Percentiles rank a stretch among this genome's conserved stretches.
Evolutionary conservation across 2,113 vertebrate species (phyloP).

Genomic region (Calyptommatus sinebrachiatus): DNA sequence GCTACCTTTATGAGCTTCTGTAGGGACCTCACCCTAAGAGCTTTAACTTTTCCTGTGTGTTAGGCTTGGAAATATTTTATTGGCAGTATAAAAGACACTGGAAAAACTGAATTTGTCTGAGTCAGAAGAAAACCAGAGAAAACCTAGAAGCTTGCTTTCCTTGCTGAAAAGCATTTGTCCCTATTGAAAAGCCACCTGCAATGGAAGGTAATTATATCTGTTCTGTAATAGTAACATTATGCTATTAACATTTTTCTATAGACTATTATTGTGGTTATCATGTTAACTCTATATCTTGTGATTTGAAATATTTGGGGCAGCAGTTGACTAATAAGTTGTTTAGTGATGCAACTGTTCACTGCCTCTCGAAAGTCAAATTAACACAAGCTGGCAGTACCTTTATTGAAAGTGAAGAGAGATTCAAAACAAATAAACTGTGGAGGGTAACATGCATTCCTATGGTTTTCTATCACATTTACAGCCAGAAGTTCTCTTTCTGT

Average conservation of each 20-base stretch:
- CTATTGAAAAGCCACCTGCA: slow-evolving; percentile 14
- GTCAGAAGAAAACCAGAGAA: slow-evolving; percentile 33
- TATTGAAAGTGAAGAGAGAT: background rate
- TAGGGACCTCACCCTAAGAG: slow-evolving; percentile 56
- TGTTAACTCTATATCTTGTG: background rate
- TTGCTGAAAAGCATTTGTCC: slow-evolving; percentile 35
- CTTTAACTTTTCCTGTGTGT: slow-evolving; percentile 62
- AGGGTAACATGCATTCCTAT: background rate
- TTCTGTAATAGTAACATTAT: slow-evolving; percentile 22
- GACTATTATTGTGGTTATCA: background rate
- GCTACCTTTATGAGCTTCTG: slow-evolving; percentile 66
- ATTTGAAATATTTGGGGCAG: background rate
- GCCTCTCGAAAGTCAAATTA: background rate
- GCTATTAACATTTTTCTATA: background rate
- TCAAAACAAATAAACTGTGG: background rate
- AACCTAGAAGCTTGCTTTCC: slow-evolving; percentile 10
- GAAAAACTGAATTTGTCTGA: slow-evolving; percentile 50
- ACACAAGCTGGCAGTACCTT: background rate
- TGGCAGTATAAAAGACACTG: slow-evolving; percentile 64
- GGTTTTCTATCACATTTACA: too few relatives aligned
- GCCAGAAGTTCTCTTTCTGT: background rate
- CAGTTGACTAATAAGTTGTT: background rate
- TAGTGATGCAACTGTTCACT: background rate
- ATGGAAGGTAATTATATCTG: slow-evolving; percentile 63
- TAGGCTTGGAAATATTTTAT: slow-evolving; percentile 55